A percentile compares a stretch with the other conserved stretches of the same genome.
phyloP scores from a whole-genome alignment of 2,888 invertebrate species.

The Clostera curtula region DNA sequence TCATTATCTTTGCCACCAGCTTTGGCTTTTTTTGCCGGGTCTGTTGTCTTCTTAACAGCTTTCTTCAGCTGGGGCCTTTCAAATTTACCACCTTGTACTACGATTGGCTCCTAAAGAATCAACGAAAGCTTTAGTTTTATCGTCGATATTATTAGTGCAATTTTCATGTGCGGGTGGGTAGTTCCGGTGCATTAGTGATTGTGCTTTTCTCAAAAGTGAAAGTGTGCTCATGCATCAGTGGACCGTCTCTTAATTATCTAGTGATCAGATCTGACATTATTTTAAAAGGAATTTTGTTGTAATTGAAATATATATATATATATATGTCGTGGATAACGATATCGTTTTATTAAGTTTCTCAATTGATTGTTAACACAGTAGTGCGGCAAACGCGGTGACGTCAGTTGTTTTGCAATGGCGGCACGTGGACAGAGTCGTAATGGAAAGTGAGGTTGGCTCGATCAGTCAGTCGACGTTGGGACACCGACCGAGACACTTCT shows the following conservation, averaged over 20 bases:
- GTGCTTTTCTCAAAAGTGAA: constrained; percentile 26
- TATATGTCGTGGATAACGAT: too few species aligned
- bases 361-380: too few species aligned
- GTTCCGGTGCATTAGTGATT: constrained; percentile 39
- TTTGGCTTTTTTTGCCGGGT: constrained; percentile 51
- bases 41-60: constrained; percentile 54
- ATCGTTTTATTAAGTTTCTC: too few species aligned
- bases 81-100: constrained; percentile 64
- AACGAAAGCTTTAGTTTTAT: constrained; percentile 47
- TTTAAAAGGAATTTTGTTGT: not conserved
- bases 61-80: constrained; percentile 67
- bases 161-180: constrained; percentile 32
- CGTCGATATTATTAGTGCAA: constrained; percentile 35
- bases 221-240: constrained; percentile 22
- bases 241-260: constrained; percentile 9
- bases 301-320: not conserved
- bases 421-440: too few species aligned
- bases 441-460: too few species aligned
- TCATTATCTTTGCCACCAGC: constrained; percentile 33
- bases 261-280: not conserved
- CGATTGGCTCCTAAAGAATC: constrained; percentile 61
- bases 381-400: too few species aligned
- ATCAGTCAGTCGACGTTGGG: too few species aligned
- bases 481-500: too few species aligned
- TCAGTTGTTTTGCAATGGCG: too few species aligned